Evolutionary conservation across 1,140 invertebrate genomes (phyloP).

Genomic region (Oryctes rhinoceros): DNA sequence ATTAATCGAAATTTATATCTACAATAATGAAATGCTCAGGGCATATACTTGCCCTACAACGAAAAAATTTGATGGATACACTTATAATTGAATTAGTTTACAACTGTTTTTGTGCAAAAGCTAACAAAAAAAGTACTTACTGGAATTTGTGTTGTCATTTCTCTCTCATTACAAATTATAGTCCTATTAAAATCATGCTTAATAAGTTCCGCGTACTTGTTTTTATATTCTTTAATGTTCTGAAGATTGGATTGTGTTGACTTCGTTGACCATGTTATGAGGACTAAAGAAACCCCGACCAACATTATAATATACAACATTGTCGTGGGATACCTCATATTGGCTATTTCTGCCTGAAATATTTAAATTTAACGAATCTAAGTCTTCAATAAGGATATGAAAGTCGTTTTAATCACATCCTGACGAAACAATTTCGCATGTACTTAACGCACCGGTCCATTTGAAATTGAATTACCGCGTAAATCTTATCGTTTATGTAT

Average conservation of each 20-base stretch:
- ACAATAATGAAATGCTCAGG: no score
- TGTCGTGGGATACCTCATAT: slow-evolving; percentile 57
- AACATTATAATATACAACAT: slow-evolving; percentile 56
- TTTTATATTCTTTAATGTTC: slow-evolving; percentile 43
- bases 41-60: no score
- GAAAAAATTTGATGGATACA: no score
- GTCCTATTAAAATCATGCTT: background rate
- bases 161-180: slow-evolving; percentile 31
- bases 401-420: no score
- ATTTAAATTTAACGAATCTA: background rate
- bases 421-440: background rate
- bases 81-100: no score
- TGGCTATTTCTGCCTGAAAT: slow-evolving; percentile 35
- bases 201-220: slow-evolving; percentile 36
- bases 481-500: background rate
- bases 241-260: slow-evolving; percentile 42
- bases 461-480: background rate
- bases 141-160: background rate
- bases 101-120: no score
- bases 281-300: slow-evolving; percentile 51
- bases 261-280: slow-evolving; percentile 45
- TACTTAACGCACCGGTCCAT: no score
- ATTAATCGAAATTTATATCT: no score
- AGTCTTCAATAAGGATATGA: background rate
- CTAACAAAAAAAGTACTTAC: slow-evolving; percentile 2